A percentile compares a stretch with the other conserved stretches of the same genome.
Conservation (phyloP, 2,888 invertebrate genomes). For the Empis livida region DNA sequence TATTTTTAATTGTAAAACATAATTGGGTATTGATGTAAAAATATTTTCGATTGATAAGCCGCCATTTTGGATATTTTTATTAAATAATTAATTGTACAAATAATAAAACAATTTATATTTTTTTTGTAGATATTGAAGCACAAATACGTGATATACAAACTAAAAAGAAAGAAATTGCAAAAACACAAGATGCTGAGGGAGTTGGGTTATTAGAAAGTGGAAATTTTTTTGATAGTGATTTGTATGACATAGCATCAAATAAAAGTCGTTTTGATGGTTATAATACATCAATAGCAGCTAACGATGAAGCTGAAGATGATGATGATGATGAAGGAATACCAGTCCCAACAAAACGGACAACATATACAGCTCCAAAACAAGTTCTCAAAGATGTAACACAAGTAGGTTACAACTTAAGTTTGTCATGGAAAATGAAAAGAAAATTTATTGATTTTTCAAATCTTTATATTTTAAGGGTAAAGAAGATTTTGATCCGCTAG, state of each 20-base stretch:
- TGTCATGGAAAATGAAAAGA: no score
- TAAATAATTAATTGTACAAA: background rate
- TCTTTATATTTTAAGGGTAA: slow-evolving; percentile 48
- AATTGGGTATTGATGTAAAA: background rate
- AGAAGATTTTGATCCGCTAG: slow-evolving; percentile 90
- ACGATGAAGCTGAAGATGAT: slow-evolving; percentile 92
- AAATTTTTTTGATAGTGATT: slow-evolving; percentile 82
- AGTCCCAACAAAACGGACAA: slow-evolving; percentile 59
- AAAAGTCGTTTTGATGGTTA: slow-evolving; percentile 85
- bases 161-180: slow-evolving; percentile 66
- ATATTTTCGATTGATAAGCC: background rate
- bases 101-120: background rate
- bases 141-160: slow-evolving; percentile 85
- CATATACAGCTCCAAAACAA: slow-evolving; percentile 77
- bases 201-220: slow-evolving; percentile 77
- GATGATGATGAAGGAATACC: slow-evolving; percentile 52
- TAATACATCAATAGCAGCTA: slow-evolving; percentile 90
- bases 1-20: background rate
- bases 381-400: slow-evolving; percentile 81
- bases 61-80: background rate
- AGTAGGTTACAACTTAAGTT: slow-evolving; percentile 42
- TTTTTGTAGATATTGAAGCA: slow-evolving; percentile 76
- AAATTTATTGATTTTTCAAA: no score
- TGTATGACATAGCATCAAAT: slow-evolving; percentile 58
- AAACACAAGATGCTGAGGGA: slow-evolving; percentile 48